Evolutionary conservation across 2,797 vertebrate species (phyloP).

Genomic region (Hydrophis major): DNA sequence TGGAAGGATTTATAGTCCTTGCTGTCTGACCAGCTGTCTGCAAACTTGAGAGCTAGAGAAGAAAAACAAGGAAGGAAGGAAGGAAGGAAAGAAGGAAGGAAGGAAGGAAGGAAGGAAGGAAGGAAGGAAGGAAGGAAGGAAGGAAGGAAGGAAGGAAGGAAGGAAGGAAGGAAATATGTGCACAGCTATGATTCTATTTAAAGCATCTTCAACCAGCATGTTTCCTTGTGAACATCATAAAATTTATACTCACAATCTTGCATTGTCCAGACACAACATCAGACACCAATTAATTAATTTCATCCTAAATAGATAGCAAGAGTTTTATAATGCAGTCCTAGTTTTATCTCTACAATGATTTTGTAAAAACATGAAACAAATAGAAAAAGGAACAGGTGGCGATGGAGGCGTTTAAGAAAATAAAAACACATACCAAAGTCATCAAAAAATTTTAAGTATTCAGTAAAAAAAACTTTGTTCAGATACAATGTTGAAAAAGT

Average conservation of each 20-base stretch:
- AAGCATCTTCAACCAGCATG: neutral
- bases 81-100: neutral
- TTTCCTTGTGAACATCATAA: neutral
- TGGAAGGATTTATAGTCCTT: too few relatives aligned
- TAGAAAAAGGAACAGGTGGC: rapidly evolving
- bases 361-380: rapidly evolving
- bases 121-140: too few relatives aligned
- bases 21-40: too few relatives aligned
- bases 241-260: neutral
- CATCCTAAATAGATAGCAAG: neutral
- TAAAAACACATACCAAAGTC: rapidly evolving
- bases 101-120: too few relatives aligned
- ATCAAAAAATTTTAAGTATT: rapidly evolving
- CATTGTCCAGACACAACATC: neutral
- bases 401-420: rapidly evolving
- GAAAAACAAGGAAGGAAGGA: neutral
- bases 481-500: neutral
- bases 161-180: rapidly evolving
- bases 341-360: rapidly evolving
- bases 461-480: neutral
- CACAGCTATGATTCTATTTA: neutral
- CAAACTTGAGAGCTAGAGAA: neutral
- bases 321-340: neutral
- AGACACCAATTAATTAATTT: rapidly evolving
- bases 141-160: slow-evolving; percentile 5